Evolutionary conservation across 2,888 invertebrate genomes (phyloP).

Genomic region (Brassicogethes aeneus): DNA sequence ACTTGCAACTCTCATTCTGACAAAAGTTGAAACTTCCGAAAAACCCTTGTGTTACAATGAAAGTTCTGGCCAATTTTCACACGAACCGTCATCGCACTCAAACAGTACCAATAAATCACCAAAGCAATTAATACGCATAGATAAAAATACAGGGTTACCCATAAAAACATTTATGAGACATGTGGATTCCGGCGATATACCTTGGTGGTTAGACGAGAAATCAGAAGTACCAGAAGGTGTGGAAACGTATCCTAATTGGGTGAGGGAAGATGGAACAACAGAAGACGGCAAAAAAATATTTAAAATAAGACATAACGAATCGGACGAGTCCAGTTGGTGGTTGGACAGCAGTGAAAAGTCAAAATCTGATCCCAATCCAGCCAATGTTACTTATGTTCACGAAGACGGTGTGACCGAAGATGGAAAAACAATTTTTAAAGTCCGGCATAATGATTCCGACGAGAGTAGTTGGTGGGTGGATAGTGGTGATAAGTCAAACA

Average conservation of each 20-base stretch:
- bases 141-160: neutral
- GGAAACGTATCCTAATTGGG: slow-evolving; percentile 34
- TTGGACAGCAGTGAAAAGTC: slow-evolving; percentile 41
- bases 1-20: slow-evolving; percentile 5
- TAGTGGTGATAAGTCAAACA: slow-evolving; percentile 5
- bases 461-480: slow-evolving; percentile 26
- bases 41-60: slow-evolving; percentile 51
- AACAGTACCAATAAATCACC: neutral
- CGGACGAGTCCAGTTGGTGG: slow-evolving; percentile 38
- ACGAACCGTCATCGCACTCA: slow-evolving; percentile 9
- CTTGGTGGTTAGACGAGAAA: slow-evolving; percentile 65
- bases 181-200: slow-evolving; percentile 46
- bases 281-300: slow-evolving; percentile 17
- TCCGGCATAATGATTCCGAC: slow-evolving; percentile 22
- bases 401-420: slow-evolving; percentile 23
- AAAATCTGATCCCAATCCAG: slow-evolving; percentile 1
- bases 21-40: slow-evolving; percentile 45
- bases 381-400: slow-evolving; percentile 6
- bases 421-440: slow-evolving; percentile 15
- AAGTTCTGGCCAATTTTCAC: too few species aligned
- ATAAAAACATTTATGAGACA: slow-evolving; percentile 15
- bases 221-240: slow-evolving; percentile 59
- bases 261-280: slow-evolving; percentile 22
- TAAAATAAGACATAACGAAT: slow-evolving; percentile 13
- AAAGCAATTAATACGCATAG: neutral